Evolutionary conservation across 2,888 invertebrate genomes (phyloP).

Genomic region (Campaea margaritaria): DNA sequence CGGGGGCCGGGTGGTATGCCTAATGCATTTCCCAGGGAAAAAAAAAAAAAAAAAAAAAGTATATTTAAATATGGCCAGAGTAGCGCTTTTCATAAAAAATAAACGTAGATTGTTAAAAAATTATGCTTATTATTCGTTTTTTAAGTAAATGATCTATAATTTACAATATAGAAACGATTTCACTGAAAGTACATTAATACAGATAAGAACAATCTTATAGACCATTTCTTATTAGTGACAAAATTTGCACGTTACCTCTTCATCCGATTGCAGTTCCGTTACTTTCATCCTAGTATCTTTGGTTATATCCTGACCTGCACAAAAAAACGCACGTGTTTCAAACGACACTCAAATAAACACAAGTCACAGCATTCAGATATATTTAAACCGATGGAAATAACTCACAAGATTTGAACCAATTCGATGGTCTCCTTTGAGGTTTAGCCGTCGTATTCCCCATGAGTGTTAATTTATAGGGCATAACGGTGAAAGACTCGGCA

Average conservation of each 20-base stretch:
- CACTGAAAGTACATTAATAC: no score
- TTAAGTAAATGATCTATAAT: no score
- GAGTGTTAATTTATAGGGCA: conserved; percentile 57
- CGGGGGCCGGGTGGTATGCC: no score
- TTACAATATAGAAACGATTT: no score
- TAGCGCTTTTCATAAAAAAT: no score
- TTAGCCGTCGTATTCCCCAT: conserved; percentile 75
- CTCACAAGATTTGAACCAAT: conserved; percentile 74
- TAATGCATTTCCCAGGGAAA: no score
- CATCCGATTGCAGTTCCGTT: conserved; percentile 76
- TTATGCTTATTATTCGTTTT: no score
- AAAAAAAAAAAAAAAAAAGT: no score
- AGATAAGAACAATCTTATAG: no score
- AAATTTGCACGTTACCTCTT: conserved; percentile 66
- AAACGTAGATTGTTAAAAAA: no score
- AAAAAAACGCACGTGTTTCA: conserved; percentile 61
- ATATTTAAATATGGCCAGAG: no score
- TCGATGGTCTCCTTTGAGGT: conserved; percentile 58
- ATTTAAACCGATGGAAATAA: conserved; percentile 56
- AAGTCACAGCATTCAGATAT: conserved; percentile 41
- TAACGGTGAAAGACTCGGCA: conserved; percentile 59
- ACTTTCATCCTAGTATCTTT: conserved; percentile 82
- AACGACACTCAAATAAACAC: conserved; percentile 60
- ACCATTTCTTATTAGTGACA: no score
- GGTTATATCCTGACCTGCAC: conserved; percentile 81